Conservation (phyloP, 2,113 vertebrate species). For the Tetrax tetrax region DNA sequence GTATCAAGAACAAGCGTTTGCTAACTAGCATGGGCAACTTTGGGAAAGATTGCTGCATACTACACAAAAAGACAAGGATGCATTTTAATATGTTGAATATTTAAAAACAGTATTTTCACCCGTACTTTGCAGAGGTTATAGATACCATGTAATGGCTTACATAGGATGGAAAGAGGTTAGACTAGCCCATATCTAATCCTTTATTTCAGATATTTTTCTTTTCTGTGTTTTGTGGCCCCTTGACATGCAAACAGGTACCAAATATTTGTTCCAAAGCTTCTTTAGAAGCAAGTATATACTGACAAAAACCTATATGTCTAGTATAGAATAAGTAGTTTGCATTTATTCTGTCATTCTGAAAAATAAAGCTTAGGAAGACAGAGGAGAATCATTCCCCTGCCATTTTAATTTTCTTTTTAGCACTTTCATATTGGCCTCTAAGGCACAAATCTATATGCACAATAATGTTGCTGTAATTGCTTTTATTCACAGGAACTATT, state of each 20-base stretch:
- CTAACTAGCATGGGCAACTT: background rate
- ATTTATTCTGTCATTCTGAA: background rate
- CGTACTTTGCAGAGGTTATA: background rate
- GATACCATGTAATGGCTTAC: background rate
- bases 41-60: background rate
- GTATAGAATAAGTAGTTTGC: background rate
- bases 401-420: background rate
- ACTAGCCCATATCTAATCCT: background rate
- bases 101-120: background rate
- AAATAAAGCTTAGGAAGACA: background rate
- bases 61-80: background rate
- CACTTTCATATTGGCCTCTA: background rate
- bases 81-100: background rate
- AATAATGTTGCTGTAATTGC: background rate
- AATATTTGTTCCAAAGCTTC: background rate
- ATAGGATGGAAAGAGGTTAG: background rate
- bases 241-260: rapidly evolving
- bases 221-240: background rate
- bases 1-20: background rate
- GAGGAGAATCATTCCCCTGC: background rate
- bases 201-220: background rate
- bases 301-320: background rate
- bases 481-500: background rate
- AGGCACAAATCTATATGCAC: background rate
- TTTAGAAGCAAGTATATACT: background rate